Conservation (phyloP, 2,888 invertebrate genomes). For the Trachelus stipa region DNA sequence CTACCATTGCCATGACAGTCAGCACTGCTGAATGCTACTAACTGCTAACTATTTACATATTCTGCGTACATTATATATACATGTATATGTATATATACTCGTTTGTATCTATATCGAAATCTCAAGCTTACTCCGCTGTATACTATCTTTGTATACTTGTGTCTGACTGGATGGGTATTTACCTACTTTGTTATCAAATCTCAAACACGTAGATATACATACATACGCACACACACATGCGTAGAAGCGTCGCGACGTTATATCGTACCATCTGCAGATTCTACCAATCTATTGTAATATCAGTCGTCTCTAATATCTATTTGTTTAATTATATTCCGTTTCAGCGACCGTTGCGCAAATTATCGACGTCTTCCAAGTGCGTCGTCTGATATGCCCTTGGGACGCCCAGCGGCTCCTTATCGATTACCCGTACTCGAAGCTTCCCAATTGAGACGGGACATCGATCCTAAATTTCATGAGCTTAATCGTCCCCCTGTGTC, state of each 20-base stretch:
- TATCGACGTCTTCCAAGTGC: conserved; percentile 10
- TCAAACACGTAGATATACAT: too few species aligned
- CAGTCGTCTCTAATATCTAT: conserved; percentile 12
- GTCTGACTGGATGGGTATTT: too few species aligned
- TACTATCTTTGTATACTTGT: neutral
- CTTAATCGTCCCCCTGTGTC: neutral
- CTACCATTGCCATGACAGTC: neutral
- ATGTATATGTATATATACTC: neutral
- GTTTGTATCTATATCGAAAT: neutral
- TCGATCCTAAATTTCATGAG: neutral
- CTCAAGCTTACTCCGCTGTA: neutral
- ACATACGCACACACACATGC: neutral
- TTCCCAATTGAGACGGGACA: neutral
- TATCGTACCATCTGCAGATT: neutral
- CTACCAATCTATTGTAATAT: neutral
- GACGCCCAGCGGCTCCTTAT: neutral
- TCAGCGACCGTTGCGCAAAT: conserved; percentile 26
- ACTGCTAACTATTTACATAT: neutral
- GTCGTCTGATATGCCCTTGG: neutral
- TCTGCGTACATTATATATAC: neutral
- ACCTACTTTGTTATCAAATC: neutral
- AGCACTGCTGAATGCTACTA: neutral
- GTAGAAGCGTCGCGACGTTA: neutral
- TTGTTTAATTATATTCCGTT: conserved; percentile 38
- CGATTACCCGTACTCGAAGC: neutral